Base-by-base conservation (phyloP, 2,888 invertebrate species). In the Calameuta pallipes region DNA sequence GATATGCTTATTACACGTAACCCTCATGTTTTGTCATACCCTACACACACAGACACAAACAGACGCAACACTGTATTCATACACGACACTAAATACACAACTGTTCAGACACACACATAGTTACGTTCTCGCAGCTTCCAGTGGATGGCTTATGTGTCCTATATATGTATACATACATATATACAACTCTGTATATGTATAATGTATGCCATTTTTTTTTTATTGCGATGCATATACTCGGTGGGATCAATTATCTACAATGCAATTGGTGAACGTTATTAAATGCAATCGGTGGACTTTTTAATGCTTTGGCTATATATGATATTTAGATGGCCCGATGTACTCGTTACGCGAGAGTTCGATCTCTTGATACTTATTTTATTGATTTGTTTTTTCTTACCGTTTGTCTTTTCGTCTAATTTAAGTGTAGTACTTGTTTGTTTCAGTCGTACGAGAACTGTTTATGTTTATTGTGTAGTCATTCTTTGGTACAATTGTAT, bases 141-240 rank as follows among this genome's bases (percentile, higher is more conserved):
- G 56, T 56, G 56, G 56, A 56, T 56, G 56, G 56, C 56, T 56
- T 56, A 56, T 56, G 9, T 56, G 56, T 56, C 56, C 80, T 75
- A 73, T 74, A 76, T 79, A 56, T 41, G 75, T 71, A 79, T 76
- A 73, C 75, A 77, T 76, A 74, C 75, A 75, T 74, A 75, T 75
- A 78, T 70, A 82, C 36, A 23, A n/a, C 31, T 13, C 3, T 34
- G 35, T 13, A 35, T 23, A 56, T 56, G 15, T 56, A 9, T 56
- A 56, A 9, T 56, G 56, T 56, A 56, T 56, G 56, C 56, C 9
- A 56, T 56, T 15, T 23, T 56, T 41, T 56, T 23, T 56, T 56
- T 2, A 56, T 23, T 56, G 23, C 9, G 9, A 56, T 56, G 56
- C 56, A 23, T 23, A 23, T 56, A 56, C 41, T 56, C 23, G 56